phyloP scores from a whole-genome alignment of 2,888 invertebrate genomes.

The Heliconius cydno region DNA sequence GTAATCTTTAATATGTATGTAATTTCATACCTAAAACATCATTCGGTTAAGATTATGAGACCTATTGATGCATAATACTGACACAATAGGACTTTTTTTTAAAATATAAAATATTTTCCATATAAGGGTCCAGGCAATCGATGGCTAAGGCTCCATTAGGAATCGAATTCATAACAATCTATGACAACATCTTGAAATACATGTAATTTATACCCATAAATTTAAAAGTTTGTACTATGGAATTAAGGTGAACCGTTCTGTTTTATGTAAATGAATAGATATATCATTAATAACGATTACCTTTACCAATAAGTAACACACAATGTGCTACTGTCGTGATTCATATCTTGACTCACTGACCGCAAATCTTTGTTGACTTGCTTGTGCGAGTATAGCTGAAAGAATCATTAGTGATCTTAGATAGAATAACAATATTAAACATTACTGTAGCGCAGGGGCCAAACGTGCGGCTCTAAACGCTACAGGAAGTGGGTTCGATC shows the following conservation, averaged over 20 bases:
- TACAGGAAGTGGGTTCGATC: too few relatives aligned
- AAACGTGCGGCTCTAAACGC: too few relatives aligned
- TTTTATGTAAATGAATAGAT: conserved; percentile 11
- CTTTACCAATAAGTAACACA: conserved; percentile 40
- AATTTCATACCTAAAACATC: too few relatives aligned
- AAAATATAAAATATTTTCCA: too few relatives aligned
- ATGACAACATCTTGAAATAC: too few relatives aligned
- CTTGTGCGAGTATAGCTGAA: conserved; percentile 24
- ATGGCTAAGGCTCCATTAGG: too few relatives aligned
- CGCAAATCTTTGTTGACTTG: conserved; percentile 53
- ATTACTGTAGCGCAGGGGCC: neutral
- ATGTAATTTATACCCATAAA: too few relatives aligned
- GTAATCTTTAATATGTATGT: conserved; percentile 2
- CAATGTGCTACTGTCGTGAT: conserved; percentile 53
- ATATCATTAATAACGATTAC: conserved; percentile 18
- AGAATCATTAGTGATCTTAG: conserved; percentile 26
- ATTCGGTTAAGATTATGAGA: neutral
- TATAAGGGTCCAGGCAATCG: too few relatives aligned
- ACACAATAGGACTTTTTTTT: too few relatives aligned
- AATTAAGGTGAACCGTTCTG: neutral
- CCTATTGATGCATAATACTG: neutral
- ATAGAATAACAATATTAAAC: neutral
- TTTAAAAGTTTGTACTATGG: too few relatives aligned
- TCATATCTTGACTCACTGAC: conserved; percentile 66
- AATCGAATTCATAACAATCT: too few relatives aligned